Percentiles rank a stretch among this genome's conserved stretches.
phyloP scores from a whole-genome alignment of 2,888 invertebrate species.

The Pristionchus fissidentatus region DNA sequence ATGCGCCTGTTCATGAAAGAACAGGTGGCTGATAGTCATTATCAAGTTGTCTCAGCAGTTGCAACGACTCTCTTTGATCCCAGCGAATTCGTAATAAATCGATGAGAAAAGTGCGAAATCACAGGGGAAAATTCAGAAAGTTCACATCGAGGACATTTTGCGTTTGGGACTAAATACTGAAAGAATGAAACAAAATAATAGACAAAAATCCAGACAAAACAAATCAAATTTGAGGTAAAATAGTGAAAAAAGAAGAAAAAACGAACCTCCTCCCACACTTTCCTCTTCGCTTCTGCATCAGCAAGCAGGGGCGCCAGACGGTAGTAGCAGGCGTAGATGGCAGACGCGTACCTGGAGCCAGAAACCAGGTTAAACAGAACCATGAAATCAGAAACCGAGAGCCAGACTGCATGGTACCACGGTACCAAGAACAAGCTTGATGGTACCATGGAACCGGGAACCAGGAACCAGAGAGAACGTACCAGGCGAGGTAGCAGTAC shows the following conservation, averaged over 20 bases:
- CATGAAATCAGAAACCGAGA: background rate
- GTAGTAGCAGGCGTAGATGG: conserved; percentile 67
- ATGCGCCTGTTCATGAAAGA: too few species aligned
- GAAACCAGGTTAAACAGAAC: background rate
- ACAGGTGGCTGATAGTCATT: too few species aligned
- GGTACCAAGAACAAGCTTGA: conserved; percentile 46
- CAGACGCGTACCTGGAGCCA: conserved; percentile 63
- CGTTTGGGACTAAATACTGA: too few species aligned
- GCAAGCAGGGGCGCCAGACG: conserved; percentile 62
- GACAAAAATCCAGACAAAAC: background rate
- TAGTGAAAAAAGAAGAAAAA: background rate
- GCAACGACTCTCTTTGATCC: too few species aligned
- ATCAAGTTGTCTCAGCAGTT: too few species aligned
- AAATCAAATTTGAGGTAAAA: background rate
- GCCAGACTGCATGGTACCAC: conserved; percentile 53
- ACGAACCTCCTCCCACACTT: conserved; percentile 59
- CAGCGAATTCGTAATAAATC: too few species aligned
- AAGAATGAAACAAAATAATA: too few species aligned
- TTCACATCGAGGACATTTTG: too few species aligned
- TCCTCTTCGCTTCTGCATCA: conserved; percentile 58
- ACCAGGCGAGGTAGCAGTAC: conserved; percentile 68
- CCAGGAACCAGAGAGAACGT: conserved; percentile 7
- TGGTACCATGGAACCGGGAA: background rate
- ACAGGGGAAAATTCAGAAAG: too few species aligned
- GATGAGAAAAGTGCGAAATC: too few species aligned